Base-by-base conservation (phyloP, 2,888 invertebrate species). In the Marronus borbonicus region DNA sequence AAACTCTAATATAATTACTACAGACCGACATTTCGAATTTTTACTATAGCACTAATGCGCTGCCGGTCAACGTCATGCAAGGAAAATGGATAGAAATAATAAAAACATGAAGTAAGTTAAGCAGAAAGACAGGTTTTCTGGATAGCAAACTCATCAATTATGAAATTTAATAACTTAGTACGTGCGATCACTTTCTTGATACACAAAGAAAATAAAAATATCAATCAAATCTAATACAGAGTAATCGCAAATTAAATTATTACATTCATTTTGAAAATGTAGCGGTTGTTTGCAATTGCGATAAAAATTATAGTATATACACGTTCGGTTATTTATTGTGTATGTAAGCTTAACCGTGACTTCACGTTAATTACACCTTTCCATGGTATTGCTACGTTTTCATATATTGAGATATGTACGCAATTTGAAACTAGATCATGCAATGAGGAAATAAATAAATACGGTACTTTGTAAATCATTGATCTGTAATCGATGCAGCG, bases 401-500 rank as follows among this genome's bases (percentile, higher is more conserved):
- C 68, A 49, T 60, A 39, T 14, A 60, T 28, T 20, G 2, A 44
- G 2, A 44, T 44, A 44, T 44, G 39, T 44, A 14, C 10, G 60
- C 44, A 60, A 60, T 60, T 39, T 39, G 44, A 60, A 72, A 72
- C 39, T 60, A 60, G 58, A 60, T 60, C 58, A 20, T 20, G 36
- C 72, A 17, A 44, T 72, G 72, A 60, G 72, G 60, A 72, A 72
- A 72, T 60, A 72, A 58, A 72, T 72, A 72, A 72, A 72, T 60
- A 60, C 20, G 39, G 72, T 44, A 60, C 20, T 39, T 36, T 60
- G 60, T 36, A 72, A 72, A 72, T 60, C 72, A 60, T 0, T 60
- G 72, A 72, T 44, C 60, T 58, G 72, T 72, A 60, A 60, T 60
- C 28, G 8, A 20, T 66, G 17, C 20, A 49, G 17, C 31, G 8